phyloP scores from a whole-genome alignment of 2,888 invertebrate species.

The Cataglyphis altisquamis region DNA sequence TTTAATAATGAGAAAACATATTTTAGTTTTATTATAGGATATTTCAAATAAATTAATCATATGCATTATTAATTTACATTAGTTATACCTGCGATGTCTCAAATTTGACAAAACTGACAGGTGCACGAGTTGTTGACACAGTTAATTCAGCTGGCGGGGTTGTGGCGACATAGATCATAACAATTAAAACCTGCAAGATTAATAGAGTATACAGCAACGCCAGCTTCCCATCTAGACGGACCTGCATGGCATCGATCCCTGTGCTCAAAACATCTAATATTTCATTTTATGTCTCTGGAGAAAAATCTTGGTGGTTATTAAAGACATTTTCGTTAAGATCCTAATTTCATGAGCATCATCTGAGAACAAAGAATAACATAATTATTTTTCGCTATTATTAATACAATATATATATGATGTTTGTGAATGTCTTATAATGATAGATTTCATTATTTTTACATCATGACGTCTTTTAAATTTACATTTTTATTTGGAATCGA shows the following conservation, averaged over 20 bases:
- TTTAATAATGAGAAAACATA: constrained; percentile 47
- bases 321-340: constrained; percentile 60
- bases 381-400: background rate
- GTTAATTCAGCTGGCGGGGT: constrained; percentile 81
- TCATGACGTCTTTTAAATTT: background rate
- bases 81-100: constrained; percentile 67
- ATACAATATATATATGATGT: background rate
- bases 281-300: constrained; percentile 63
- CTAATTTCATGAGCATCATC: constrained; percentile 44
- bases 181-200: constrained; percentile 84
- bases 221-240: constrained; percentile 84
- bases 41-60: background rate
- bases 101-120: constrained; percentile 83
- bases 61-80: background rate
- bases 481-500: constrained; percentile 14
- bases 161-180: constrained; percentile 84
- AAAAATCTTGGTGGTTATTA: constrained; percentile 45
- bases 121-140: constrained; percentile 74
- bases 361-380: constrained; percentile 24
- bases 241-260: constrained; percentile 82
- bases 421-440: background rate
- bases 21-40: constrained; percentile 2
- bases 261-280: constrained; percentile 61
- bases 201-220: constrained; percentile 83
- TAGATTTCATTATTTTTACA: too few species aligned